phyloP scores from a whole-genome alignment of 2,888 invertebrate genomes.

The Thymelicus lineola region DNA sequence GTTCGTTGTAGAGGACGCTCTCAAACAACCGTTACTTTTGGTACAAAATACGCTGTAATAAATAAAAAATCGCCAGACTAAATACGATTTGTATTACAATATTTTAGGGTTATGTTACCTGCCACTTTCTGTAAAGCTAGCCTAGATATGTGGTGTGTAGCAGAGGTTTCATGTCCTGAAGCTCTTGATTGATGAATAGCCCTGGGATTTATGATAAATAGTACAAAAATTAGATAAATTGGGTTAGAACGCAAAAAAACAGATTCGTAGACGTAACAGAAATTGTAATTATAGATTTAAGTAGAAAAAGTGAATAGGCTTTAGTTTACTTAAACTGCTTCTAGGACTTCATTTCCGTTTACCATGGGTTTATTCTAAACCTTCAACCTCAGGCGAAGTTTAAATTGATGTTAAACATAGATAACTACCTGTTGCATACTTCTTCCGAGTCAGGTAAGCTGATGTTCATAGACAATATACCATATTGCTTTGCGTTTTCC shows the following conservation, averaged over 20 bases:
- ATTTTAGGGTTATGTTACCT: conserved; percentile 46
- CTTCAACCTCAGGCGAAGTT: not conserved
- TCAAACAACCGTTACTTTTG: no score
- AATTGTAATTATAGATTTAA: no score
- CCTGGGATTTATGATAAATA: no score
- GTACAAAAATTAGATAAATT: not conserved
- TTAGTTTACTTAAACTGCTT: no score
- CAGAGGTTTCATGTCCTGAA: conserved; percentile 36
- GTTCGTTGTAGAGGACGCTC: no score
- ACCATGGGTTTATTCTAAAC: no score
- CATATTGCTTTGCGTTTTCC: conserved; percentile 55
- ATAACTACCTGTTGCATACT: conserved; percentile 69
- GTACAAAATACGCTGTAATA: no score
- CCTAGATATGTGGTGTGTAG: conserved; percentile 39
- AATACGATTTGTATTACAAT: not conserved
- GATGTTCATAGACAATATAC: conserved; percentile 62
- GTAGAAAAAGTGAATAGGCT: no score
- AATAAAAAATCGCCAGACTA: not conserved
- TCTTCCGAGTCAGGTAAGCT: conserved; percentile 73
- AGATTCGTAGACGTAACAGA: no score
- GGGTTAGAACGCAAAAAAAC: no score
- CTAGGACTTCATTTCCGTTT: no score
- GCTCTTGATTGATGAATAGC: conserved; percentile 58
- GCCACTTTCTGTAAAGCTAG: conserved; percentile 52
- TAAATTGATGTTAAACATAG: no score